Evolutionary conservation across 2,888 invertebrate species (phyloP).

Genomic region (Branchellion lobata): DNA sequence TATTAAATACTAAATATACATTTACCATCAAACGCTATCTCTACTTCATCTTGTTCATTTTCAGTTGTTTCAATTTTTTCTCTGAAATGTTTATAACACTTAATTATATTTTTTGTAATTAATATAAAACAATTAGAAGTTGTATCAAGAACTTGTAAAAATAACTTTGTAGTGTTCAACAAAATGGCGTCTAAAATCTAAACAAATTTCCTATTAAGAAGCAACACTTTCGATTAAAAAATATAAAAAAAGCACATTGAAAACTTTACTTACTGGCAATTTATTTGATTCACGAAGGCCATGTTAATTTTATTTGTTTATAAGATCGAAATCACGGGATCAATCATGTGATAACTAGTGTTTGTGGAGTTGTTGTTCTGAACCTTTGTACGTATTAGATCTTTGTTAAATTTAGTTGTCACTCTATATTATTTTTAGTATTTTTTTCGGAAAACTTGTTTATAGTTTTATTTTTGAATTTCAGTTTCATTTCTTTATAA

Average conservation of each 20-base stretch:
- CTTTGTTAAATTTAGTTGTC: too few species aligned
- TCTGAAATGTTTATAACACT: background rate
- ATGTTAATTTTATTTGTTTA: slow-evolving; percentile 13
- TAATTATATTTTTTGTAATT: background rate
- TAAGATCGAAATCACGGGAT: slow-evolving; percentile 1
- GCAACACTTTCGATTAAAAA: background rate
- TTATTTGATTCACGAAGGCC: background rate
- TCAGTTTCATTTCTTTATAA: too few species aligned
- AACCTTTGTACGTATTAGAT: too few species aligned
- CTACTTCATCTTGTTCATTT: slow-evolving; percentile 39
- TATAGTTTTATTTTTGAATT: too few species aligned
- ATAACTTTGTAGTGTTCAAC: background rate
- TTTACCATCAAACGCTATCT: slow-evolving; percentile 41
- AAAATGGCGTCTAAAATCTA: background rate
- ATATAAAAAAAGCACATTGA: background rate
- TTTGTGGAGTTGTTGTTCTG: background rate
- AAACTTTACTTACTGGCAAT: background rate
- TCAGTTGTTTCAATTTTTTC: slow-evolving; percentile 35
- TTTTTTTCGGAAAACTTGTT: too few species aligned
- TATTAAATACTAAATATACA: too few species aligned
- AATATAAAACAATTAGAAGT: background rate
- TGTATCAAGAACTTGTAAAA: too few species aligned
- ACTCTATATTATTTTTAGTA: too few species aligned
- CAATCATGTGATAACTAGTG: slow-evolving; percentile 12
- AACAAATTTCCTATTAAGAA: background rate